Evolutionary conservation across 2,113 vertebrate species (phyloP), one percentile per base, ranked within the genome.

Genomic region (Oostethus manadensis): DNA sequence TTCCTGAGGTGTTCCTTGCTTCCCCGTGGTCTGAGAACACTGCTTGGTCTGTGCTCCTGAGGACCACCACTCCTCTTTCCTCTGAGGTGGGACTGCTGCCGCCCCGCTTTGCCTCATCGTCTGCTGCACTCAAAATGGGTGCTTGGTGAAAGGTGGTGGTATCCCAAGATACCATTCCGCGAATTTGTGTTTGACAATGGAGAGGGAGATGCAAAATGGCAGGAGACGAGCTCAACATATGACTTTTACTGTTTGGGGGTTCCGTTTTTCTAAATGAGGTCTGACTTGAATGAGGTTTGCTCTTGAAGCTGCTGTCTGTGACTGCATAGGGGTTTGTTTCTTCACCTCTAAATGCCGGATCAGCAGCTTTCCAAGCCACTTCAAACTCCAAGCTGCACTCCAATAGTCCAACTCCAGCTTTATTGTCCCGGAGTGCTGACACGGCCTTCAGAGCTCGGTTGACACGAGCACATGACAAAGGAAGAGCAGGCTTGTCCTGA

Each of bases 401-500:
- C 0, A 83, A 56, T 51, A 87, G 73, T 40, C 88, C 88, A 56
- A 84, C 80, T 18, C 70, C 82, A 0, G 63, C 58, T 42, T 76
- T 78, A 14, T 77, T 79, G 38, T 71, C 60, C 2, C 77, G 63
- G 53, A 78, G 62, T 26, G 83, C 87, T 1, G 84, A 86, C 67
- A 86, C 84, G 62, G 81, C 83, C 21, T 76, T 80, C 0, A 87
- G 85, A 56, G 88, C 76, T 60, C 84, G 82, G 60, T 77, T 85
- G 64, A 88, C 76, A 21, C 86, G 86, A 43, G 82, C 47, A 10
- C 73, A 88, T 6, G 87, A 74, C 18, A 82, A 79, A 62, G 84
- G 87, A 71, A 88, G 79, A 57, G 81, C 72, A 2, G 66, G 66
- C 55, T 62, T 79, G 79, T 88, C 87, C 86, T 89, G 89, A 89